A percentile compares a stretch with the other conserved stretches of the same genome.
Conservation (phyloP, 2,113 vertebrate species). For the Oreotragus oreotragus region DNA sequence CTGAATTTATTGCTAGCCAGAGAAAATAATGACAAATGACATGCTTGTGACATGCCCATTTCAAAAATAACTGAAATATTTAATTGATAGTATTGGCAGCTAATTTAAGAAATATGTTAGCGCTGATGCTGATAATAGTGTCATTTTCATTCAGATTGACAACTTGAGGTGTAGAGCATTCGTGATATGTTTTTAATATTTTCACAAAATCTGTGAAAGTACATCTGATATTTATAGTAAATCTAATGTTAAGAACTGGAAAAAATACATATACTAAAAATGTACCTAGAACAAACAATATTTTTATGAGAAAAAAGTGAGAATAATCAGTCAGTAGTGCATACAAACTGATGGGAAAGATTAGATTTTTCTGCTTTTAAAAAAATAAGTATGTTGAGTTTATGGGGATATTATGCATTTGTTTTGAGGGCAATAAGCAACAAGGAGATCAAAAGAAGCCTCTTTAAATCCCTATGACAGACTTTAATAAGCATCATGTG, state of each 20-base stretch:
- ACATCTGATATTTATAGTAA: slow-evolving; percentile 65
- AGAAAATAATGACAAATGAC: slow-evolving; percentile 53
- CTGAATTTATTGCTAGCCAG: slow-evolving; percentile 26
- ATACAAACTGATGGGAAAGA: background rate
- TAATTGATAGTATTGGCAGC: slow-evolving; percentile 68
- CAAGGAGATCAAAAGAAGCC: background rate
- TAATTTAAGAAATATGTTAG: slow-evolving; percentile 67
- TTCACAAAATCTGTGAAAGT: slow-evolving; percentile 60
- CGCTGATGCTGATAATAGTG: slow-evolving; percentile 40
- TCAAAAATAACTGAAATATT: slow-evolving; percentile 59
- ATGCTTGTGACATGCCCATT: slow-evolving; percentile 40
- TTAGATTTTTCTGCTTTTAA: background rate
- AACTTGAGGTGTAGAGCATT: slow-evolving; percentile 26
- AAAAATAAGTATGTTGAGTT: slow-evolving; percentile 1
- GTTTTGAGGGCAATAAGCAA: slow-evolving; percentile 4
- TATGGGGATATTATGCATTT: background rate
- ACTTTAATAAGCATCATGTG: background rate
- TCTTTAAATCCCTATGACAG: background rate
- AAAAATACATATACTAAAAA: slow-evolving; percentile 39
- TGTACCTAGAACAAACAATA: slow-evolving; percentile 34
- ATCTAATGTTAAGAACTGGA: slow-evolving; percentile 19
- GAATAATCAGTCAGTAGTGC: background rate
- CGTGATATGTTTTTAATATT: slow-evolving; percentile 55
- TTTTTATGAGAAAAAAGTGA: slow-evolving; percentile 32
- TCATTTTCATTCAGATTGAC: slow-evolving; percentile 62